Evolutionary conservation across 1,140 invertebrate species (phyloP).

Genomic region (Wasmannia auropunctata): DNA sequence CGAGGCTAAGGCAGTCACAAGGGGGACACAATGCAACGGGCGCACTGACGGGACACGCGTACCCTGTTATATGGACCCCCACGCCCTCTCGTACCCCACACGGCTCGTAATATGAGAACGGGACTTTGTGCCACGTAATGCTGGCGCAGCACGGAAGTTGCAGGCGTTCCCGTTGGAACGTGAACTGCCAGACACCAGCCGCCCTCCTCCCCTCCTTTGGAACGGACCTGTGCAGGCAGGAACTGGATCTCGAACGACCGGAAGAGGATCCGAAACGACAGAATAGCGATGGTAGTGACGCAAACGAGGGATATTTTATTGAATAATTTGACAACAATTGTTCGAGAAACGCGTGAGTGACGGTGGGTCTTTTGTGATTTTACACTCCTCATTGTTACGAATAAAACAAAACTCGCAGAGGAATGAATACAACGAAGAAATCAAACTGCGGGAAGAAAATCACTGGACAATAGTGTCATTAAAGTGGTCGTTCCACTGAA

Average conservation of each 20-base stretch:
- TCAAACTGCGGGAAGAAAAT: neutral
- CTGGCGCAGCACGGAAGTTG: constrained; percentile 66
- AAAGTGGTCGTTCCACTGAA: neutral
- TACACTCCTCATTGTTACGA: neutral
- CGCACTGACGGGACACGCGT: constrained; percentile 60
- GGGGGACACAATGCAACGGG: constrained; percentile 50
- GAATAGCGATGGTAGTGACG: neutral
- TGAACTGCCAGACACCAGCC: constrained; percentile 60
- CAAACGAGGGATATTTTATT: constrained; percentile 28
- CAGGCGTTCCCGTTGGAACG: constrained; percentile 63
- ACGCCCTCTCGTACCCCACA: constrained; percentile 29
- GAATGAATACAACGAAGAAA: neutral
- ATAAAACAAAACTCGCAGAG: neutral
- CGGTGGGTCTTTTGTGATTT: neutral
- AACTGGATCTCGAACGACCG: constrained; percentile 19
- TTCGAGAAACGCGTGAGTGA: constrained; percentile 55
- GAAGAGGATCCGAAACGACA: constrained; percentile 9
- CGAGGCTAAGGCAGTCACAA: constrained; percentile 40
- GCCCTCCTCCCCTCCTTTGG: neutral
- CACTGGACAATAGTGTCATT: constrained; percentile 22
- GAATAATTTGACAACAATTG: constrained; percentile 49
- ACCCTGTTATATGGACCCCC: constrained; percentile 64
- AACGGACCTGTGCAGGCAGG: constrained; percentile 8
- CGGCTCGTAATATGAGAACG: constrained; percentile 70
- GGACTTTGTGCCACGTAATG: constrained; percentile 71